These are phyloP conservation scores for Diaphora mendica DNA, from an alignment of 2,888 invertebrate species.

Conservation along the genomic window DNA sequence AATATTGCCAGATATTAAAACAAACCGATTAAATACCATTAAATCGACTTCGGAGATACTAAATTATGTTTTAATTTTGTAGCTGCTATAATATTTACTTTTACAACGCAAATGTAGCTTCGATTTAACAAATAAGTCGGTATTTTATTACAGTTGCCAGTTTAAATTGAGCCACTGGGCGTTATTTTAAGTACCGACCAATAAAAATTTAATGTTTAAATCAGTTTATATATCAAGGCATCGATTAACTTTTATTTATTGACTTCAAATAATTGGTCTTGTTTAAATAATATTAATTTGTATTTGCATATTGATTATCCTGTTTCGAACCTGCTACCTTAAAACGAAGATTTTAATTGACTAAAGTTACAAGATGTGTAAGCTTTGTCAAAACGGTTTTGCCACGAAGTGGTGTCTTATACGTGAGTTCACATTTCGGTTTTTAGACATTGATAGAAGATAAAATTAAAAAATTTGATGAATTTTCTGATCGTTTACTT, in stretches of 20 bases:
- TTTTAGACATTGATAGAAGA: too few relatives aligned
- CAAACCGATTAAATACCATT: background rate
- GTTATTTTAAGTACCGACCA: conserved; percentile 1
- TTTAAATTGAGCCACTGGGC: conserved; percentile 27
- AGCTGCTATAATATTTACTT: conserved; percentile 36
- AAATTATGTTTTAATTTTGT: conserved; percentile 38
- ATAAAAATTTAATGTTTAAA: conserved; percentile 4
- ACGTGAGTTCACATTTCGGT: too few relatives aligned
- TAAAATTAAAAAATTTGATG: too few relatives aligned
- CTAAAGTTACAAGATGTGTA: background rate
- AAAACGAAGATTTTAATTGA: background rate
- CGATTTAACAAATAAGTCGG: conserved; percentile 30
- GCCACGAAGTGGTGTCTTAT: background rate
- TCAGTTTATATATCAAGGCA: background rate
- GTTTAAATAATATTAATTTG: background rate
- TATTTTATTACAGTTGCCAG: conserved; percentile 34
- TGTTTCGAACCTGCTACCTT: background rate
- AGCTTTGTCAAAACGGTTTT: background rate
- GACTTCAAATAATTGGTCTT: background rate
- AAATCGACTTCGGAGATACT: conserved; percentile 22
- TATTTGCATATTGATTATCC: background rate
- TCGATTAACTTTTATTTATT: background rate
- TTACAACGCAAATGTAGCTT: conserved; percentile 27
- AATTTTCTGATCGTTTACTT: too few relatives aligned
- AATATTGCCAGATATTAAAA: background rate